A percentile compares a stretch with the other conserved stretches of the same genome.
Evolutionary conservation across 2,888 invertebrate species (phyloP).

Genomic region (Glyphotaelius pellucidus): DNA sequence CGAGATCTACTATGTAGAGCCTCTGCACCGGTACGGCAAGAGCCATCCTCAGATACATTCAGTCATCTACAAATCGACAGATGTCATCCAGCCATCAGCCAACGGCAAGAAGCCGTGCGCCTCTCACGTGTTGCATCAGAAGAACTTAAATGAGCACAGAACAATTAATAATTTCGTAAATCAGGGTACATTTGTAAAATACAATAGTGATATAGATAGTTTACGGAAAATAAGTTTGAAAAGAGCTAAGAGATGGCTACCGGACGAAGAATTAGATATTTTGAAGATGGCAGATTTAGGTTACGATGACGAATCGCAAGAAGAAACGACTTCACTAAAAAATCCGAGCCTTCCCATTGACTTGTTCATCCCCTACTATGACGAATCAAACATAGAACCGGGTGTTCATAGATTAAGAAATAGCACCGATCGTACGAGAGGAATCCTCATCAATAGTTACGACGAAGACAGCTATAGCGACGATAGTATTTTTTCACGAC

Average conservation of each 20-base stretch:
- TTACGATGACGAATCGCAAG: constrained; percentile 73
- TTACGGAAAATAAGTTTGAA: constrained; percentile 67
- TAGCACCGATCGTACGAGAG: constrained; percentile 76
- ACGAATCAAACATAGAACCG: constrained; percentile 73
- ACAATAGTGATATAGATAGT: constrained; percentile 69
- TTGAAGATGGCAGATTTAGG: constrained; percentile 57
- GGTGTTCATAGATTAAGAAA: constrained; percentile 76
- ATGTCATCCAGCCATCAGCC: constrained; percentile 80
- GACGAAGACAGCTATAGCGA: constrained; percentile 72
- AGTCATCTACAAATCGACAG: constrained; percentile 89
- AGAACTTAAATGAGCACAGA: constrained; percentile 67
- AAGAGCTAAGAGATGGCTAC: constrained; percentile 82
- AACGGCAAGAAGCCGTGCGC: constrained; percentile 74
- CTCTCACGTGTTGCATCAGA: constrained; percentile 79
- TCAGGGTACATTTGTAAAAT: constrained; percentile 66
- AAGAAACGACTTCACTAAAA: constrained; percentile 77
- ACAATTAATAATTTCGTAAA: constrained; percentile 70
- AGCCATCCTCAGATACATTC: constrained; percentile 83
- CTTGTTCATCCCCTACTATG: constrained; percentile 81
- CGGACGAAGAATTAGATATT: constrained; percentile 75
- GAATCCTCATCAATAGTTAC: constrained; percentile 67
- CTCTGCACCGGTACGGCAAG: constrained; percentile 82
- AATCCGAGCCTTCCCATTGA: constrained; percentile 82
- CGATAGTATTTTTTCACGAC: constrained; percentile 71
- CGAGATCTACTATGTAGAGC: constrained; percentile 92